Evolutionary conservation across 2,797 vertebrate genomes (phyloP), one percentile per base, ranked within the genome.

Genomic region (Leptodactylus fallax): DNA sequence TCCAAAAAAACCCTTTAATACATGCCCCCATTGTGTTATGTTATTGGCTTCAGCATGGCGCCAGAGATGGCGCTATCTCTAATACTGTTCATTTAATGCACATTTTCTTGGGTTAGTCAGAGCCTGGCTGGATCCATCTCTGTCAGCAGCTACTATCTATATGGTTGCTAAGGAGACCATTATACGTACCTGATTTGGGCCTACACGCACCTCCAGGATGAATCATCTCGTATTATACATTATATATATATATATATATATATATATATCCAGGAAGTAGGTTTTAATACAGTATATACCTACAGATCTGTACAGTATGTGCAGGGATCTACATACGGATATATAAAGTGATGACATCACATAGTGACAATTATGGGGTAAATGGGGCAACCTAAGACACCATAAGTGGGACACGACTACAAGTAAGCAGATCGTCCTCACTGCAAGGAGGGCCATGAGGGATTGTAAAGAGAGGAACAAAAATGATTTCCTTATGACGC

Each of bases 141-240:
- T 71, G 61, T 51, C 80, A 36, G 53, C 51, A 58, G 63, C 19
- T 7, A 67, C 51, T 71, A 58, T 72, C 67, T 58, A 51, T 21
- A 19, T 7, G 1, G 81, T 72, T 71, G 67, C 81, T 71, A 83
- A 21, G 81, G 67, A 71, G 55, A 83, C 81, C 55, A 12, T 85
- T 58, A 77, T 85, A 51, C 47, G 74, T 53, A 77, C 58, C 69
- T 49, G 56, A 23, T 45, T 74, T 71, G 67, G 69, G 82, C 55
- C 83, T 47, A 45, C 61, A 76, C 72, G 63, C 51, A 82, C 81
- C 47, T 69, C 13, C 21, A 7, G 67, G 53, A 83, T 83, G 81
- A 83, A 65, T 83, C 81, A 83, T 72, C 23, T 36, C 23, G 12
- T 49, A 21, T 23, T 82, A 25, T 82, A 27, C 67, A 65, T 36